A percentile compares a stretch with the other conserved stretches of the same genome.
Evolutionary conservation across 2,888 invertebrate species (phyloP).

Genomic region (Chelonus formosanus): DNA sequence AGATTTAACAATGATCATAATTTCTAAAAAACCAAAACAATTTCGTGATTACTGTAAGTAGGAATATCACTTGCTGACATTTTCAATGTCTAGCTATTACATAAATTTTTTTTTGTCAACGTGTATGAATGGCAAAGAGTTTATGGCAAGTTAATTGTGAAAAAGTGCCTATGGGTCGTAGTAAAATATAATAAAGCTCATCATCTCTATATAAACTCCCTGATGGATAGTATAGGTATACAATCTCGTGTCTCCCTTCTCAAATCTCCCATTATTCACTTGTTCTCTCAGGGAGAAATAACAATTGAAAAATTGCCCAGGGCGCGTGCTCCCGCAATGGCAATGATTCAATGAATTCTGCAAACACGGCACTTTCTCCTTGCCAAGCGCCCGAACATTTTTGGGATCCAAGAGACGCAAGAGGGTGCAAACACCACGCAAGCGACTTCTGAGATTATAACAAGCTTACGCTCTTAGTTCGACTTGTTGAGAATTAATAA

Average conservation of each 20-base stretch:
- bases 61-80: no score
- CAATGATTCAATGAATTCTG: constrained; percentile 48
- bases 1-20: no score
- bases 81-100: no score
- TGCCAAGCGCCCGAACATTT: constrained; percentile 21
- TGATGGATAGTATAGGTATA: constrained; percentile 1
- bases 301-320: constrained; percentile 44
- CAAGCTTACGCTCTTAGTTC: constrained; percentile 45
- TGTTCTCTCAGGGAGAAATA: constrained; percentile 42
- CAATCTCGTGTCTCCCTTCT: constrained; percentile 12
- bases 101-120: no score
- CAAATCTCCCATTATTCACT: constrained; percentile 41
- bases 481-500: constrained; percentile 42
- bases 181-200: neutral
- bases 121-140: no score
- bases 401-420: constrained; percentile 13
- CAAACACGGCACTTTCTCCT: constrained; percentile 45
- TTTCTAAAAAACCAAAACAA: no score
- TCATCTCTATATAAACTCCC: neutral
- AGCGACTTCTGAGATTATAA: constrained; percentile 39
- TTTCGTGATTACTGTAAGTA: no score
- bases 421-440: constrained; percentile 19
- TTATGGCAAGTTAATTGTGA: no score
- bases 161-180: no score
- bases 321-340: constrained; percentile 41